Conservation (phyloP, 2,113 vertebrate genomes). For the Myocastor coypus region DNA sequence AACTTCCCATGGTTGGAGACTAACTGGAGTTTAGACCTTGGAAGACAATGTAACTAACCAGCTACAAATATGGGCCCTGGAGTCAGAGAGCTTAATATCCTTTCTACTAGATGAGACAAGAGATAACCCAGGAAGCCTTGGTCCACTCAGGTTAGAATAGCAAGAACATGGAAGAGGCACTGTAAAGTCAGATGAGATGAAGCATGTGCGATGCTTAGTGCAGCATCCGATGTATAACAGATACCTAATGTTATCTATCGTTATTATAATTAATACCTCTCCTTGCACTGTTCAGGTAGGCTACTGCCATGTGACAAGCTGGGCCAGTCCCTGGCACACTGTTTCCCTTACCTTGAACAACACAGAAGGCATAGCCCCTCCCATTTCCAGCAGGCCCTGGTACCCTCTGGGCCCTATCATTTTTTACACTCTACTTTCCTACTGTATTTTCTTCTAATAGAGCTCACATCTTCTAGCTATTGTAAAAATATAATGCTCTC, state of each 20-base stretch:
- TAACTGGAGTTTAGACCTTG: background rate
- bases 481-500: slow-evolving; percentile 74
- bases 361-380: background rate
- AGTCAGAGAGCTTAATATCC: background rate
- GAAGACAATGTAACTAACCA: background rate
- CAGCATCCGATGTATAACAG: background rate
- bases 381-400: background rate
- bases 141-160: slow-evolving; percentile 8
- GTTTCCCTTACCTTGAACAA: slow-evolving; percentile 18
- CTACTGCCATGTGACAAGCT: background rate
- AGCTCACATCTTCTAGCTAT: slow-evolving; percentile 66
- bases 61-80: background rate
- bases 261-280: background rate
- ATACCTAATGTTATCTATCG: background rate
- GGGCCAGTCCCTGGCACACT: background rate
- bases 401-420: background rate
- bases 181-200: slow-evolving; percentile 30
- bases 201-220: background rate
- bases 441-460: slow-evolving; percentile 62
- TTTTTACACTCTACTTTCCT: slow-evolving; percentile 61
- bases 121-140: background rate
- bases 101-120: background rate
- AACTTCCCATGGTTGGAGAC: background rate
- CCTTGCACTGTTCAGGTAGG: background rate
- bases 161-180: background rate